phyloP scores from a whole-genome alignment of 2,888 invertebrate species.

The Morinoia aosen region DNA sequence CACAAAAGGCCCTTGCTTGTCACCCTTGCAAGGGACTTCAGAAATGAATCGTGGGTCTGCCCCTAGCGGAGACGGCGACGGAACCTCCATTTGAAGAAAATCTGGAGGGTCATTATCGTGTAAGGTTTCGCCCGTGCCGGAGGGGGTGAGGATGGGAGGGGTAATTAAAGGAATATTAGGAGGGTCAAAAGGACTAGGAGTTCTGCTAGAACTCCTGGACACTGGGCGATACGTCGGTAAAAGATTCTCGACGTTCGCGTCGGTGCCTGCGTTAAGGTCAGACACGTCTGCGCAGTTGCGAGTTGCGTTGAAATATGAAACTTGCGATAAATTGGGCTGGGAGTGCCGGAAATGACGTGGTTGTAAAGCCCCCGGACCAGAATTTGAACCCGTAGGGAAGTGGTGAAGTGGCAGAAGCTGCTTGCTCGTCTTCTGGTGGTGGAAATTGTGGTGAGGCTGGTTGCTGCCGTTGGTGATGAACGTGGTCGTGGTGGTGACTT shows the following conservation, averaged over 20 bases:
- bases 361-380: not conserved
- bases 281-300: constrained; percentile 24
- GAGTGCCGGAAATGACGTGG: constrained; percentile 39
- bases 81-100: not conserved
- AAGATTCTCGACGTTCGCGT: not conserved
- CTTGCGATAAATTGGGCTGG: constrained; percentile 44
- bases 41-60: not conserved
- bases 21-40: not conserved
- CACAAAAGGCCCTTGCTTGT: not conserved
- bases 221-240: constrained; percentile 32
- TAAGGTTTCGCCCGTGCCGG: not conserved
- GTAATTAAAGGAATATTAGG: constrained; percentile 48
- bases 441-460: constrained; percentile 53
- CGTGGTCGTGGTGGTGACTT: constrained; percentile 65
- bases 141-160: constrained; percentile 39
- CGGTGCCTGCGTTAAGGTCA: not conserved
- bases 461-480: constrained; percentile 66
- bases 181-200: constrained; percentile 35
- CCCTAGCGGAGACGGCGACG: not conserved
- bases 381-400: not conserved
- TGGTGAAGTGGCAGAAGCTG: constrained; percentile 35
- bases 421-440: constrained; percentile 51
- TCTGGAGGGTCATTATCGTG: constrained; percentile 37
- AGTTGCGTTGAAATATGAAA: constrained; percentile 20
- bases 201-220: constrained; percentile 43